Evolutionary conservation across 2,888 invertebrate species (phyloP), one percentile per base, ranked within the genome.

Genomic region (Amaurobius ferox): DNA sequence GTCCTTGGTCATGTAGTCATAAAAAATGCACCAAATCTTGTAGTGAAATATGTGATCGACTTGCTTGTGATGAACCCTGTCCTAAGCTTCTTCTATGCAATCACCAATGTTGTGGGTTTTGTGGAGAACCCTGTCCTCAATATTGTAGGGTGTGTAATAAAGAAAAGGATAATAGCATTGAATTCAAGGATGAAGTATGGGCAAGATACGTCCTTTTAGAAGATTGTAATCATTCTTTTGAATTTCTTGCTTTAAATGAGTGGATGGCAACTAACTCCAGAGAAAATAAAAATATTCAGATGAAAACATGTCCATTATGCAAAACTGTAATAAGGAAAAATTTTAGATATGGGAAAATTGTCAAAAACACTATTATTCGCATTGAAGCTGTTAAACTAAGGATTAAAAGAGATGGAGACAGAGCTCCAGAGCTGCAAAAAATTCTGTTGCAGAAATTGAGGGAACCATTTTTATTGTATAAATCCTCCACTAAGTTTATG

Each of bases 101-200:
- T 0, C 95, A 95, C 91, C 90, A 90, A n/a, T 94, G 95, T 91
- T 92, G 94, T 90, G 95, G 95, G 13, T 92, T 94, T 73, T 95
- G 95, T 91, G 94, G 94, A n/a, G 95, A 95, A 90, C 92, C 92
- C 13, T 95, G 95, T 90, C 94, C 94, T n/a, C 91, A 90, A 39
- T 89, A 93, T 71, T 95, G 95, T 91, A 91, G 92, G 28, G 68
- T 90, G 23, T 95, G 95, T 91, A 89, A 93, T 83, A 89, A 90
- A 88, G n/a, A 90, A 44, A 88, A 89, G 2, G 39, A 39, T 11
- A 81, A 88, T 16, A 90, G 90, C 88, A 90, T 91, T 67, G 86
- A 68, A 0, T n/a, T 55, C 62, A 73, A 88, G 85, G 73, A 90
- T 39, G 26, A 70, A 68, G 16, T 28, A 16, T 61, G 55, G 55